A percentile compares a stretch with the other conserved stretches of the same genome.
Evolutionary conservation across 1,140 invertebrate genomes (phyloP).

Genomic region (Drosophila nikananu): DNA sequence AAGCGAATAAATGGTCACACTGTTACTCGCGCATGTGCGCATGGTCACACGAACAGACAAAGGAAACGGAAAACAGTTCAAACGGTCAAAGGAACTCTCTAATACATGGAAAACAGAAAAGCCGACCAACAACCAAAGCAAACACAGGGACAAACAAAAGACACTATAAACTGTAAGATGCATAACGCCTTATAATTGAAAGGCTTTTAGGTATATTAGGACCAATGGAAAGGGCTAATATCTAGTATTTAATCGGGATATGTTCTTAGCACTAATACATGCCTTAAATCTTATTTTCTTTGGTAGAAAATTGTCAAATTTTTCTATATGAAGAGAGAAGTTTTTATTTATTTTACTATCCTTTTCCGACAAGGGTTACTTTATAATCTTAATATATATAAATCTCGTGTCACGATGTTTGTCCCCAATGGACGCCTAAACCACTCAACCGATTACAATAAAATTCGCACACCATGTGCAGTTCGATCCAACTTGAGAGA

Average conservation of each 20-base stretch:
- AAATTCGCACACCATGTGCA: too few relatives aligned
- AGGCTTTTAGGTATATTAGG: not conserved
- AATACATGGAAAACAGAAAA: not conserved
- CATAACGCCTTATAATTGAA: not conserved
- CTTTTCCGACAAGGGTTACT: too few relatives aligned
- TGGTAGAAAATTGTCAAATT: not conserved
- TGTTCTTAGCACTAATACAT: not conserved
- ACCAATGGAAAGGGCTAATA: not conserved
- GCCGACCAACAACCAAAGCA: not conserved
- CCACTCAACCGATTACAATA: too few relatives aligned
- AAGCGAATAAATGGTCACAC: not conserved
- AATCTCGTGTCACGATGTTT: too few relatives aligned
- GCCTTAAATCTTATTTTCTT: not conserved
- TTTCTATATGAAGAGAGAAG: too few relatives aligned
- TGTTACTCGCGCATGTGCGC: too few relatives aligned
- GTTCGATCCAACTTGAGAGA: too few relatives aligned
- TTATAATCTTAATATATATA: too few relatives aligned
- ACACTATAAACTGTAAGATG: not conserved
- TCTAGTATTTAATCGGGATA: not conserved
- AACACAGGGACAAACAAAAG: not conserved
- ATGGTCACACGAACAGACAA: not conserved
- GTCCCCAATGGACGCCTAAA: too few relatives aligned
- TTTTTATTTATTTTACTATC: too few relatives aligned
- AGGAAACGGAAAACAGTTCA: too few relatives aligned
- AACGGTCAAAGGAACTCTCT: not conserved